Percentiles rank a stretch among this genome's conserved stretches.
phyloP scores from a whole-genome alignment of 2,113 vertebrate genomes.

The Engraulis encrasicolus region DNA sequence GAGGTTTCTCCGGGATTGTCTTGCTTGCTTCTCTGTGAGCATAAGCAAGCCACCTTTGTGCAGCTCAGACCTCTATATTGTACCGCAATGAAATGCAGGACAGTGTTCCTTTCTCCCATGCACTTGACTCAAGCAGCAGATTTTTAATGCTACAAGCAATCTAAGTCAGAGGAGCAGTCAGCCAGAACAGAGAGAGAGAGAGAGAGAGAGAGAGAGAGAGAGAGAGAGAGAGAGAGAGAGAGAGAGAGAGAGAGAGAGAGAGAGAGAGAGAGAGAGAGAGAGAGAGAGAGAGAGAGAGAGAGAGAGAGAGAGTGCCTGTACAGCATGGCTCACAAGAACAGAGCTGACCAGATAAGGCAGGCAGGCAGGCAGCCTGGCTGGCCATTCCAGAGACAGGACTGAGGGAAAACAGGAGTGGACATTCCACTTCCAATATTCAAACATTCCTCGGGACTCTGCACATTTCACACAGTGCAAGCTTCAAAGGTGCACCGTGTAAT shows the following conservation, averaged over 20 bases:
- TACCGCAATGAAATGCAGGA: background rate
- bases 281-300: background rate
- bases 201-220: background rate
- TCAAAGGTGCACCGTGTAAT: too few relatives aligned
- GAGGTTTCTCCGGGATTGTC: background rate
- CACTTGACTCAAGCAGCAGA: background rate
- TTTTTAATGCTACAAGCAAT: background rate
- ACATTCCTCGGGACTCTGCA: background rate
- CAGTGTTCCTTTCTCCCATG: background rate
- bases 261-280: background rate
- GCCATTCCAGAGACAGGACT: background rate
- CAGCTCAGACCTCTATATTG: background rate
- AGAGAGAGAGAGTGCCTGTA: background rate
- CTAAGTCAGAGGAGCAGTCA: background rate
- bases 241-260: background rate
- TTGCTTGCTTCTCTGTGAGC: background rate
- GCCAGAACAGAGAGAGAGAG: background rate
- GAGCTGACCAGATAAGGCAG: background rate
- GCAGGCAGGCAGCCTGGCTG: background rate
- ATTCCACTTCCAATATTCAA: too few relatives aligned
- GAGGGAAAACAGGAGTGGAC: constrained; percentile 9
- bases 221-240: background rate
- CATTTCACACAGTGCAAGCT: background rate
- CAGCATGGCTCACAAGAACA: background rate
- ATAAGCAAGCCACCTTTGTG: background rate